A percentile compares a stretch with the other conserved stretches of the same genome.
Conservation (phyloP, 2,797 vertebrate genomes). For the Eupleurogrammus muticus region DNA sequence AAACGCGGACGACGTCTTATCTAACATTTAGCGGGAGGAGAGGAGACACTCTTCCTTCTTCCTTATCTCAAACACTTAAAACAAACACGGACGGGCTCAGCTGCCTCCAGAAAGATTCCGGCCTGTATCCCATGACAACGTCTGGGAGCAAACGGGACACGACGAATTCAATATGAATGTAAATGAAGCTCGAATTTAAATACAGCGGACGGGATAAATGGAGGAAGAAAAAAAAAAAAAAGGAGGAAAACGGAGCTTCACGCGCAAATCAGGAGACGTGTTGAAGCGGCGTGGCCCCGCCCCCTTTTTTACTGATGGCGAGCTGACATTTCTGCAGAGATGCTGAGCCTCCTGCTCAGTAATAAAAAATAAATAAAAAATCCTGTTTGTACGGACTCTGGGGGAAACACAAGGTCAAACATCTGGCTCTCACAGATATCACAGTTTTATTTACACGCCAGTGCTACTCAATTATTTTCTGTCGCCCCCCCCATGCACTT, state of each 20-base stretch:
- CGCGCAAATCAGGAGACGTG: too few species aligned
- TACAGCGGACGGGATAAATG: slow-evolving; percentile 21
- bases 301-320: slow-evolving; percentile 9
- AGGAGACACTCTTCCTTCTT: slow-evolving; percentile 37
- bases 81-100: slow-evolving; percentile 71
- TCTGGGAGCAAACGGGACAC: slow-evolving; percentile 73
- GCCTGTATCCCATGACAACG: slow-evolving; percentile 77
- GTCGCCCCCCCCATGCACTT: too few species aligned
- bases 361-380: too few species aligned
- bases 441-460: slow-evolving; percentile 57
- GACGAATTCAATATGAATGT: slow-evolving; percentile 81
- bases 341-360: slow-evolving; percentile 30
- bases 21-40: slow-evolving; percentile 40
- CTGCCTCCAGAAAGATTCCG: slow-evolving; percentile 62
- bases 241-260: too few species aligned
- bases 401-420: slow-evolving; percentile 61
- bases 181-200: slow-evolving; percentile 78
- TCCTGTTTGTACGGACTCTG: slow-evolving; percentile 53
- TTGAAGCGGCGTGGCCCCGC: slow-evolving; percentile 6
- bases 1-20: slow-evolving; percentile 36
- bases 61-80: slow-evolving; percentile 71
- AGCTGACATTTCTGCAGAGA: slow-evolving; percentile 46
- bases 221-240: slow-evolving; percentile 17
- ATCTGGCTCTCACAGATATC: slow-evolving; percentile 37
- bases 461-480: too few species aligned